Conservation (phyloP, 2,113 vertebrate genomes). For the Elachura formosa region DNA sequence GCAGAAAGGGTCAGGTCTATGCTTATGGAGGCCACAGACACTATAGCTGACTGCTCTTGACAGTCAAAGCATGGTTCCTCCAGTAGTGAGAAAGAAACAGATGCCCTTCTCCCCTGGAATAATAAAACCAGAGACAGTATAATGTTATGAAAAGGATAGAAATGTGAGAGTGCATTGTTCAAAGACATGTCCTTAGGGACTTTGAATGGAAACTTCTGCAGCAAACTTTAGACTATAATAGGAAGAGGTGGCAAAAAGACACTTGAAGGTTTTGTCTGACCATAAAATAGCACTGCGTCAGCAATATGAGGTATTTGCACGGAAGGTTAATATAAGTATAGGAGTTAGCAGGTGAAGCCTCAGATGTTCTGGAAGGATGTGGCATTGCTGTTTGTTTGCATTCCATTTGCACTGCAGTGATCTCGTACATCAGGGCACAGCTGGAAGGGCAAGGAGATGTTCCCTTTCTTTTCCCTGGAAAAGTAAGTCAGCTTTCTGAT, state of each 20-base stretch:
- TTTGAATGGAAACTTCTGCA: not conserved
- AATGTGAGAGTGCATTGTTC: not conserved
- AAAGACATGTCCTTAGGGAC: not conserved
- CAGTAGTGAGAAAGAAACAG: not conserved
- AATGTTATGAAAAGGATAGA: not conserved
- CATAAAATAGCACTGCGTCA: not conserved
- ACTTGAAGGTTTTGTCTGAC: not conserved
- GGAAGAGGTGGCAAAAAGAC: not conserved
- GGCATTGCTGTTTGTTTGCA: not conserved
- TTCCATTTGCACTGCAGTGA: not conserved
- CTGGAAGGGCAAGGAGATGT: not conserved
- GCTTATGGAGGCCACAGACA: not conserved
- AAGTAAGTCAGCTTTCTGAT: not conserved
- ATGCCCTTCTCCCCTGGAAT: not conserved
- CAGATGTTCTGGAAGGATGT: not conserved
- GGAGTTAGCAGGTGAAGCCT: not conserved
- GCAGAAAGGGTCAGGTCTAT: not conserved
- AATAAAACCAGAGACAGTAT: not conserved
- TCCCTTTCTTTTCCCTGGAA: not conserved
- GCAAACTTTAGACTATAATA: not conserved
- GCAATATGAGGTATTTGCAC: not conserved
- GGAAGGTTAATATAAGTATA: not conserved
- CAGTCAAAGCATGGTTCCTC: not conserved
- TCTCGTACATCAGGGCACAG: rapidly evolving
- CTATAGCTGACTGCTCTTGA: not conserved